These are phyloP conservation scores for Pampusana beccarii DNA, from an alignment of 2,113 vertebrate genomes.

Conservation along the genomic window DNA sequence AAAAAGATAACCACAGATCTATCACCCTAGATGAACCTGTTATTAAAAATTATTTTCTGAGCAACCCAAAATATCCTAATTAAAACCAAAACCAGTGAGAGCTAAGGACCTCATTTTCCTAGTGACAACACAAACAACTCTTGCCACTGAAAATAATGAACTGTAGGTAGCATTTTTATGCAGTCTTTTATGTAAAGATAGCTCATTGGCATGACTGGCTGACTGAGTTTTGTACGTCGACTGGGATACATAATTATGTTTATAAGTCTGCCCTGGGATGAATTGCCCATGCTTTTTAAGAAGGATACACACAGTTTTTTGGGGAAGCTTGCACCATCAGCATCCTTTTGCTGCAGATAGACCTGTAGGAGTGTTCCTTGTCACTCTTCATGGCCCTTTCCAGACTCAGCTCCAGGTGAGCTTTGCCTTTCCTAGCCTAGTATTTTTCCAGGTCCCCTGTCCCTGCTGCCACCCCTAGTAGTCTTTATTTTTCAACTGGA, in stretches of 20 bases:
- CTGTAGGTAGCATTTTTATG: not conserved
- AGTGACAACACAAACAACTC: not conserved
- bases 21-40: not conserved
- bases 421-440: not conserved
- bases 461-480: not conserved
- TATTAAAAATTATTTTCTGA: slow-evolving; percentile 3
- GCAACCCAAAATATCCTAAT: not conserved
- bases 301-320: not conserved
- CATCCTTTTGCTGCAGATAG: not conserved
- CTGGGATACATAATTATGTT: not conserved
- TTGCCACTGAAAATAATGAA: slow-evolving; percentile 12
- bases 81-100: not conserved
- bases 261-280: not conserved
- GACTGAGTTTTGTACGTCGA: not conserved
- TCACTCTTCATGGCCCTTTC: not conserved
- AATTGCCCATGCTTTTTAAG: not conserved
- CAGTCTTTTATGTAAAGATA: not conserved
- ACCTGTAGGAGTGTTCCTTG: not conserved
- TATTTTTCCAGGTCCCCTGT: not conserved
- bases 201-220: not conserved
- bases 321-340: not conserved
- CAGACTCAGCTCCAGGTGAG: not conserved
- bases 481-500: not conserved
- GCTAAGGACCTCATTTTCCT: not conserved
- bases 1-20: not conserved